These are phyloP conservation scores for Sitta carolinensis DNA, from an alignment of 2,797 vertebrate species.

Conservation along the genomic window DNA sequence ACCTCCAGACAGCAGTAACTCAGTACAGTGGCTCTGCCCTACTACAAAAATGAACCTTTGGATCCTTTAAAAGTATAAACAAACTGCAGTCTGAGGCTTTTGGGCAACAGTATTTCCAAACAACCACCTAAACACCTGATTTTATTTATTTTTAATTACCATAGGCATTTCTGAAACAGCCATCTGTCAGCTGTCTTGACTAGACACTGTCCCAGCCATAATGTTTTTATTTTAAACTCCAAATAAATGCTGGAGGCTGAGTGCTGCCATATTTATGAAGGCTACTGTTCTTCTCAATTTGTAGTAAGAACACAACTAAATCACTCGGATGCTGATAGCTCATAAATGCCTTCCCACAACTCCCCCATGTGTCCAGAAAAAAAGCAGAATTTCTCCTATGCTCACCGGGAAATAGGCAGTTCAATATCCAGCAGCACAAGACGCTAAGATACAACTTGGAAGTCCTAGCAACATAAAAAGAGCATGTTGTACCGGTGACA, in stretches of 20 bases:
- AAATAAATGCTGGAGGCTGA: background rate
- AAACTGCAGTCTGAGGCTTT: background rate
- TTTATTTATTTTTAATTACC: background rate
- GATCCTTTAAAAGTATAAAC: background rate
- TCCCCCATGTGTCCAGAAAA: slow-evolving; percentile 62
- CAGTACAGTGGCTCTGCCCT: background rate
- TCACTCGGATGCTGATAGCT: background rate
- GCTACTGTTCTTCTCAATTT: background rate
- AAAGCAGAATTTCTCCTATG: background rate
- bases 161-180: background rate
- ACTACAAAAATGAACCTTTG: background rate
- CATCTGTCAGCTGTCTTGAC: background rate
- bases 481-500: background rate
- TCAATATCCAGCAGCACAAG: background rate
- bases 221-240: background rate
- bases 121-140: background rate
- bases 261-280: background rate
- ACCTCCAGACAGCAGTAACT: background rate
- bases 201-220: background rate
- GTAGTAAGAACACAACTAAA: background rate
- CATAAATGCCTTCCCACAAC: slow-evolving; percentile 55
- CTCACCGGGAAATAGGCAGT: background rate
- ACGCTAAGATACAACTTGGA: background rate
- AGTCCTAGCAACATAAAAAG: background rate
- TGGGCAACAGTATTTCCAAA: background rate